Conservation (phyloP, 2,888 invertebrate genomes). For the Mantis religiosa region DNA sequence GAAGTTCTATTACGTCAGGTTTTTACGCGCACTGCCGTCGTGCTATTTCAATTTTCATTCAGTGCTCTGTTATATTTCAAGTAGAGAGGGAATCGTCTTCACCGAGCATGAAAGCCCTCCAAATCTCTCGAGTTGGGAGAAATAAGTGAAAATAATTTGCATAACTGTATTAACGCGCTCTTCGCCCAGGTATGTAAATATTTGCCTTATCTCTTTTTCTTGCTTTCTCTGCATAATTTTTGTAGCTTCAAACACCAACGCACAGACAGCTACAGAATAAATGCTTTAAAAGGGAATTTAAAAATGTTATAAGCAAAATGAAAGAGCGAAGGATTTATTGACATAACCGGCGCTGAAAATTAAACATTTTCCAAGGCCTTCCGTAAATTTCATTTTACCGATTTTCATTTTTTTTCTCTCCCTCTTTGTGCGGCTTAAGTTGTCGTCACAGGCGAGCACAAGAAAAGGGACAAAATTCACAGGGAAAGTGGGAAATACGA, state of each 20-base stretch:
- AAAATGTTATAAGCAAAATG: not conserved
- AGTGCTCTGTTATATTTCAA: too few species aligned
- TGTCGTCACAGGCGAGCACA: not conserved
- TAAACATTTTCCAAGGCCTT: not conserved
- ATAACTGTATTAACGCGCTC: not conserved
- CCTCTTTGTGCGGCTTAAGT: not conserved
- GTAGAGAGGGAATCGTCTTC: not conserved
- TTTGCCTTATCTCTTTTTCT: not conserved
- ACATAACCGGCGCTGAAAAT: not conserved
- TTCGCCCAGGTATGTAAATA: not conserved
- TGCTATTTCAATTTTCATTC: too few species aligned
- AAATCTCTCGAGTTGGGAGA: not conserved
- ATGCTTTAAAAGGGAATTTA: not conserved
- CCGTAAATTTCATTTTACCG: not conserved
- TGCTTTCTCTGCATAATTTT: not conserved
- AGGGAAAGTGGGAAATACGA: too few species aligned
- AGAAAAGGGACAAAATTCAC: not conserved
- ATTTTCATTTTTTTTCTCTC: not conserved
- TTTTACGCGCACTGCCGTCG: too few species aligned
- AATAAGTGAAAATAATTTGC: not conserved
- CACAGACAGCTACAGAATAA: not conserved
- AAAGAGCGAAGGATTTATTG: not conserved
- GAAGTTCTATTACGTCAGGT: too few species aligned
- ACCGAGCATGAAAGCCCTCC: not conserved
- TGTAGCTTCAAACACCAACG: not conserved